Percentiles rank a stretch among this genome's conserved stretches.
These are phyloP conservation scores for Ophraella communa DNA, from an alignment of 2,888 invertebrate species.

Conservation along the genomic window DNA sequence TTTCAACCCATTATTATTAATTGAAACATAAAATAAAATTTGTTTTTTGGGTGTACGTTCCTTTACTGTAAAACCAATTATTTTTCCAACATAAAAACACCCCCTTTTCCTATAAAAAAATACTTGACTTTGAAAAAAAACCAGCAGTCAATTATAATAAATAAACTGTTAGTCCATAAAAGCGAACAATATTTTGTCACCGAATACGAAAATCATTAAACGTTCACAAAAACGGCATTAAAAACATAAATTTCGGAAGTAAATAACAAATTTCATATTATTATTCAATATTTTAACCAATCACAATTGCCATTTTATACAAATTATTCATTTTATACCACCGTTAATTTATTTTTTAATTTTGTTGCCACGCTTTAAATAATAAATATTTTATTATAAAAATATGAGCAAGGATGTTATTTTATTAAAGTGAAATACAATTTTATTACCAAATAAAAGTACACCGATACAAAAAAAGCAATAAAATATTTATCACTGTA, in stretches of 20 bases:
- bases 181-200: background rate
- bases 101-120: background rate
- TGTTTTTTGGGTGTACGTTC: background rate
- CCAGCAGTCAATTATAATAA: background rate
- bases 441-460: background rate
- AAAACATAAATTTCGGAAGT: background rate
- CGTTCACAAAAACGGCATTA: background rate
- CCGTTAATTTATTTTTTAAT: background rate
- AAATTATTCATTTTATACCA: background rate
- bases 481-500: background rate
- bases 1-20: too few species aligned
- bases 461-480: background rate
- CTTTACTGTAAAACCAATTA: background rate
- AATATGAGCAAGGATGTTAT: background rate
- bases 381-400: background rate
- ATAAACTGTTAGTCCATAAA: background rate
- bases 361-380: background rate
- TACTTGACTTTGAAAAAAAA: background rate
- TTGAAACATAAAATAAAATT: too few species aligned
- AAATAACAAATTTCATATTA: too few species aligned
- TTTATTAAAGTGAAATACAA: background rate
- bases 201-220: too few species aligned
- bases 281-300: too few species aligned
- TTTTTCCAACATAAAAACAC: background rate
- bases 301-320: too few species aligned